Evolutionary conservation across 1,140 invertebrate species (phyloP).

Genomic region (Chelonus insularis): DNA sequence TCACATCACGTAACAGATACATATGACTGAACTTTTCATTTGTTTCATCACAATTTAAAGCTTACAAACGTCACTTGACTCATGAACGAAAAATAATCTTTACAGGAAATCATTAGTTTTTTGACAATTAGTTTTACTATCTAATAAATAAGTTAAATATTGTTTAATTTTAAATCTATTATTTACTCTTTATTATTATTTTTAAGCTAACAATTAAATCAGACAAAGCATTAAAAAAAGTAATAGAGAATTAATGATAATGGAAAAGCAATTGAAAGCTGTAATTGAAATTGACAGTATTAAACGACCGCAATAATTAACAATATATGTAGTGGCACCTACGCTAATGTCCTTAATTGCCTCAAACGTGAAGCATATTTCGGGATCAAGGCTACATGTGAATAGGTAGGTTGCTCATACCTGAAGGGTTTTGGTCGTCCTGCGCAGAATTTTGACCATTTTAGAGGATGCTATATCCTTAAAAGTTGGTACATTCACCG

Average conservation of each 20-base stretch:
- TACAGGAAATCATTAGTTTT: no score
- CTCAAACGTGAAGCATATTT: conserved; percentile 55
- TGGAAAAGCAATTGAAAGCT: neutral
- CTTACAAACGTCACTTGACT: neutral
- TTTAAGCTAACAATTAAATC: no score
- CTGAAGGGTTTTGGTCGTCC: neutral
- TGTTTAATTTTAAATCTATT: no score
- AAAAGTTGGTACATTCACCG: conserved; percentile 31
- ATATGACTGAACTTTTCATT: conserved; percentile 5
- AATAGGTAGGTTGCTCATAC: conserved; percentile 27
- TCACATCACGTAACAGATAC: conserved; percentile 32
- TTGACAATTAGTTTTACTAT: no score
- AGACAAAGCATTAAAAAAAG: no score
- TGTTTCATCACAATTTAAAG: no score
- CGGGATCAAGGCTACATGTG: conserved; percentile 43
- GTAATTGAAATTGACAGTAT: conserved; percentile 9
- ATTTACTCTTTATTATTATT: no score
- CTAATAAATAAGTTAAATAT: no score
- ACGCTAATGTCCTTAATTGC: conserved; percentile 46
- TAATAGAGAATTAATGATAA: no score
- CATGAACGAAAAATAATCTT: no score
- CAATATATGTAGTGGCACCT: conserved; percentile 25
- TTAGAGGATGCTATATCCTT: neutral
- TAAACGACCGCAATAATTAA: conserved; percentile 14
- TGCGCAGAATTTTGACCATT: conserved; percentile 9